Conservation (phyloP, 35 echinoderm and acorn worm genomes). For the Ophiothrix spiculata region DNA sequence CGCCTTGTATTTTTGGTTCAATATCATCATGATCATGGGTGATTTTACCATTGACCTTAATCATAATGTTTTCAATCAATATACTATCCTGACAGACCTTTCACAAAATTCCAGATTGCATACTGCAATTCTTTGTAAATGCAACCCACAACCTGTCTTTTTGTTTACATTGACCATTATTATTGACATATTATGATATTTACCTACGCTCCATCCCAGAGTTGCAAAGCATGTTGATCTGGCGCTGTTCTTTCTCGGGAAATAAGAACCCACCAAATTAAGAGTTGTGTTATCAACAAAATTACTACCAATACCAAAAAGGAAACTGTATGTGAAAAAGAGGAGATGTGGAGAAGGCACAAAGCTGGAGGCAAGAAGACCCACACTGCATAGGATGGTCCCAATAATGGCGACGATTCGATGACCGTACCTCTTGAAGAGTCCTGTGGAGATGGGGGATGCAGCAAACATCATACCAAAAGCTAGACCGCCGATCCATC, state of each 20-base stretch:
- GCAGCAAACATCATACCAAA: slow-evolving; percentile 92
- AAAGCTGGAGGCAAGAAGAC: slow-evolving; percentile 70
- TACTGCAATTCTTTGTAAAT: not conserved
- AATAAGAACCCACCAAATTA: slow-evolving; percentile 81
- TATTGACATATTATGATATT: slow-evolving; percentile 10
- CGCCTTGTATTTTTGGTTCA: no score
- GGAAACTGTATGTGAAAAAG: slow-evolving; percentile 88
- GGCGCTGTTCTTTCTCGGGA: slow-evolving; percentile 95
- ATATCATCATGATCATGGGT: no score
- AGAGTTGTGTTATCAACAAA: slow-evolving; percentile 93
- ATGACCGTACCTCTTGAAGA: slow-evolving; percentile 97
- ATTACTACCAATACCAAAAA: slow-evolving; percentile 84
- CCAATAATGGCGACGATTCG: slow-evolving; percentile 70
- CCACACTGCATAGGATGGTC: slow-evolving; percentile 63
- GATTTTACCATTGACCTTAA: no score
- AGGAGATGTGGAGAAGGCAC: slow-evolving; percentile 65
- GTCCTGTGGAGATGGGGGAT: slow-evolving; percentile 86
- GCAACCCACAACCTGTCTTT: not conserved
- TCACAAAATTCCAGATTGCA: not conserved
- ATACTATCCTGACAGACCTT: not conserved
- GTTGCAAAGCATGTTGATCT: slow-evolving; percentile 95
- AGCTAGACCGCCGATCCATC: slow-evolving; percentile 92
- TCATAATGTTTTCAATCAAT: no score
- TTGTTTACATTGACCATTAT: no score
- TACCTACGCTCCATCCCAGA: slow-evolving; percentile 96